phyloP scores from a whole-genome alignment of 1,140 invertebrate species.

The Cotesia vestalis region DNA sequence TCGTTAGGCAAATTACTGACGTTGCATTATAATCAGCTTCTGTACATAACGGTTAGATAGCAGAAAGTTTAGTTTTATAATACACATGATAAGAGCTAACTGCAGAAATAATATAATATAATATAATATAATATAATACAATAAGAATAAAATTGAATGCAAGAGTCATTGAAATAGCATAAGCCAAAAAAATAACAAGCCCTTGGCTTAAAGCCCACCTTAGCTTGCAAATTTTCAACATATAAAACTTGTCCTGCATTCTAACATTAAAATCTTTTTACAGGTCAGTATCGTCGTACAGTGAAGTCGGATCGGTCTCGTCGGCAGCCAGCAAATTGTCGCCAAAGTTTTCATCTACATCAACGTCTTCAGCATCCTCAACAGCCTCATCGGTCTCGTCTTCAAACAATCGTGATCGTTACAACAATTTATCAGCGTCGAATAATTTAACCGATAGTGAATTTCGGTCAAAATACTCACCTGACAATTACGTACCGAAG shows the following conservation, averaged over 20 bases:
- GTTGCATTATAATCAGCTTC: no score
- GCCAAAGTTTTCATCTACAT: conserved; percentile 38
- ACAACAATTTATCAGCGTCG: conserved; percentile 28
- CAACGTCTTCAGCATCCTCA: conserved; percentile 37
- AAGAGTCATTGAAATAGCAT: not conserved
- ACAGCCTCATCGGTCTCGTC: conserved; percentile 37
- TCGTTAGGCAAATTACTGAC: no score
- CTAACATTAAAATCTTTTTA: conserved; percentile 43
- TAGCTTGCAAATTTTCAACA: conserved; percentile 5
- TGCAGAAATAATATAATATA: no score
- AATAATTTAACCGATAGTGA: conserved; percentile 66
- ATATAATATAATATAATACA: not conserved
- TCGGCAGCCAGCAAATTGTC: conserved; percentile 36
- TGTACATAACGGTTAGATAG: no score
- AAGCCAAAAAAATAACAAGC: conserved; percentile 37
- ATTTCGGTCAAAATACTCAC: conserved; percentile 72
- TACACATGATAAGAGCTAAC: no score
- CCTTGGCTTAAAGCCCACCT: conserved; percentile 50
- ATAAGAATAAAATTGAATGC: not conserved
- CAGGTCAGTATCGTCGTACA: conserved; percentile 60
- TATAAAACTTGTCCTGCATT: conserved; percentile 31
- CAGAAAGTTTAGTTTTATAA: no score
- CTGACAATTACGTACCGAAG: conserved; percentile 70
- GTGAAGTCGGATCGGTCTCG: conserved; percentile 42
- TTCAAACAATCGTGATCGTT: conserved; percentile 34